Evolutionary conservation across 1,140 invertebrate genomes (phyloP).

Genomic region (Anastrepha ludens): DNA sequence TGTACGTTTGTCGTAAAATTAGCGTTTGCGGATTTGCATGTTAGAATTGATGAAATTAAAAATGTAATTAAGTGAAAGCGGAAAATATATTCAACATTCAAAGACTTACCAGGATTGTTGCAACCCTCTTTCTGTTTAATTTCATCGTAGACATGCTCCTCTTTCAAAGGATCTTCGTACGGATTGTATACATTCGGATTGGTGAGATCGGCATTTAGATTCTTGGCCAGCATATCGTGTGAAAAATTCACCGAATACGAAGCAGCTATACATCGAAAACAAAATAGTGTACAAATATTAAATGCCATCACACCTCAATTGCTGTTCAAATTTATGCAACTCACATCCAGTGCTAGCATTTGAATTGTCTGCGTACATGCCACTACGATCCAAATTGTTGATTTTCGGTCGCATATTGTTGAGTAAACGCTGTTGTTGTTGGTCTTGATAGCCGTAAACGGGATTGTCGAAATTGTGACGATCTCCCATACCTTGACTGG

Average conservation of each 20-base stretch:
- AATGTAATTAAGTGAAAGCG: constrained; percentile 32
- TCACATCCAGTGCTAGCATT: constrained; percentile 70
- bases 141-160: constrained; percentile 93
- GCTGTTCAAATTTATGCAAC: background rate
- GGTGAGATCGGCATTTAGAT: constrained; percentile 86
- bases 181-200: constrained; percentile 92
- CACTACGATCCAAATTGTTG: constrained; percentile 69
- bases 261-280: constrained; percentile 71
- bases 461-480: constrained; percentile 95
- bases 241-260: constrained; percentile 76
- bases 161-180: constrained; percentile 81
- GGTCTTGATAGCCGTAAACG: constrained; percentile 86
- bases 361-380: constrained; percentile 66
- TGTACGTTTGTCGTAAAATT: background rate
- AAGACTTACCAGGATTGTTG: constrained; percentile 75
- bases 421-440: constrained; percentile 78
- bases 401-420: constrained; percentile 80
- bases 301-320: background rate
- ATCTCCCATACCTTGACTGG: constrained; percentile 80
- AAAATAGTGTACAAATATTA: constrained; percentile 59
- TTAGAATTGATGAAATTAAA: constrained; percentile 49
- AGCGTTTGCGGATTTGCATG: constrained; percentile 29
- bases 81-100: background rate
- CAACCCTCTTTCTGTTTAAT: constrained; percentile 87
- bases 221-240: constrained; percentile 81